A percentile compares a stretch with the other conserved stretches of the same genome.
Conservation (phyloP, 2,113 vertebrate genomes). For the Perca fluviatilis region DNA sequence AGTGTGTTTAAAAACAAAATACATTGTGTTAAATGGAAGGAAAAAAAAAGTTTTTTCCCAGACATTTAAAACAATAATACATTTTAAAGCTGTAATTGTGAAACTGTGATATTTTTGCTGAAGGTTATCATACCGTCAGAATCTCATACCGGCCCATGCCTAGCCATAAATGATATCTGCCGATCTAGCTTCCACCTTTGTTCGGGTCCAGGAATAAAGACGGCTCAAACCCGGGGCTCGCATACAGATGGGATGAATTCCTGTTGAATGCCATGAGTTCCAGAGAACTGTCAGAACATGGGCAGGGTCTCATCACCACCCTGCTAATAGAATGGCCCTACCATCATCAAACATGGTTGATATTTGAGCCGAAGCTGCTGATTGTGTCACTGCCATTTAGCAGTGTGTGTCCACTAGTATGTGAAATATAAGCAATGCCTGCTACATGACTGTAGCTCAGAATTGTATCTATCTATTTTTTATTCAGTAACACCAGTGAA, state of each 20-base stretch:
- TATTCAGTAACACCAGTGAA: not conserved
- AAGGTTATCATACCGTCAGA: no score
- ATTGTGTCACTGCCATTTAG: constrained; percentile 10
- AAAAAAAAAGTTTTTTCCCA: no score
- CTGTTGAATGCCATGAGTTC: constrained; percentile 8
- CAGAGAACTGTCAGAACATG: constrained; percentile 2
- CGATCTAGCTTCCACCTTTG: constrained; percentile 13
- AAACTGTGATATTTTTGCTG: no score
- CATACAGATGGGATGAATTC: constrained; percentile 17
- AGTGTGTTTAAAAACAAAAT: no score
- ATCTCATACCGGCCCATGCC: no score
- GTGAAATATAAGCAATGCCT: not conserved
- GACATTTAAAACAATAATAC: no score
- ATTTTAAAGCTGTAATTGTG: no score
- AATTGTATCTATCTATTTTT: not conserved
- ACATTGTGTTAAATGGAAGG: no score
- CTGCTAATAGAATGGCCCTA: not conserved
- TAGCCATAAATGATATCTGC: constrained; percentile 2
- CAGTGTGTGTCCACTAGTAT: not conserved
- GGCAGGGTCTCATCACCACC: constrained; percentile 8
- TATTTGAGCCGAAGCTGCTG: constrained; percentile 9
- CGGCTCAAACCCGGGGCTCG: not conserved
- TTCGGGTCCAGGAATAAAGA: not conserved
- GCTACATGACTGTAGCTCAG: not conserved
- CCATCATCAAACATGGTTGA: constrained; percentile 19